Base-by-base conservation (phyloP, 2,797 vertebrate species). In the Protonibea diacanthus region DNA sequence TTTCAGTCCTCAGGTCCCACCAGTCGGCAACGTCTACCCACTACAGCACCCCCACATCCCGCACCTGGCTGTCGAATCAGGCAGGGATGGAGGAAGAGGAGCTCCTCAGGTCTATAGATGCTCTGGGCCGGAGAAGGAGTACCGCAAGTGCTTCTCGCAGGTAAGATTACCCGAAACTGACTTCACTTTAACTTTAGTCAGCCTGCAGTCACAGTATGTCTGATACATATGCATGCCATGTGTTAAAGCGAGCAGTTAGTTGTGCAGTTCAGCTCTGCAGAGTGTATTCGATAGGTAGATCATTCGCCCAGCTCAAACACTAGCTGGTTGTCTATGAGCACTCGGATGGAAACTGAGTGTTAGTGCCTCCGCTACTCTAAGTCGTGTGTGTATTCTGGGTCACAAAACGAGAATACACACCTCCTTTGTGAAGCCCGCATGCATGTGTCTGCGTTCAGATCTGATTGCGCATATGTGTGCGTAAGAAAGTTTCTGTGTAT, bases 71-170 rank as follows among this genome's bases (percentile, higher is more conserved):
- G 63, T 9, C 0, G 88, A 90, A 67, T 57, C 71, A 4, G 71
- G 79, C 27, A 60, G 75, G 29, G 82, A 81, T 2, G 75, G 86
- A 68, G 82, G 76, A 25, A 66, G 84, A 56, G 82, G 49, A 59
- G 56, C 76, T n/a, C 29, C 82, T 12, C 88, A n/a, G 52, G 83
- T 74, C 56, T 88, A 90, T 90, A 92, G 65, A 62, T 96, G 95
- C 75, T 53, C 88, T 0, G 95, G 95, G 2, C 74, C 64, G 0
- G 91, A 93, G 80, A 92, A 80, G 74, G 94, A 95, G 82, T 76
- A 91, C 71, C 94, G 92, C 84, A 92, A 90, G 77, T 95, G 94
- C 82, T 93, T 92, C 70, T 89, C 91, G 3, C 93, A 95, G 95
- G 95, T 95, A 90, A 88, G 84, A 68, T 48, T 13, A 45, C 29